These are phyloP conservation scores for Acrobasis consociella DNA, from an alignment of 2,888 invertebrate genomes.

Conservation along the genomic window DNA sequence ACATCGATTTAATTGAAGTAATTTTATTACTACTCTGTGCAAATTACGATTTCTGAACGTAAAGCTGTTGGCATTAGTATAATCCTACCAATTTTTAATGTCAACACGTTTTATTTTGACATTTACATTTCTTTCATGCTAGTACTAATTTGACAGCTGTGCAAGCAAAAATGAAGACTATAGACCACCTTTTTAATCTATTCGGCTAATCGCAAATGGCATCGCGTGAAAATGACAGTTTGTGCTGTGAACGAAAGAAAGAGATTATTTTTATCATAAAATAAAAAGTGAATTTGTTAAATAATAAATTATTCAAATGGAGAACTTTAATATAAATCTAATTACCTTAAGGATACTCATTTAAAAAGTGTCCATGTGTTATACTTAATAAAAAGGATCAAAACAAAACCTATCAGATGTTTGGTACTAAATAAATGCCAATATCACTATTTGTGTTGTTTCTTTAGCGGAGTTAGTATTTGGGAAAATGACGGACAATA, in stretches of 20 bases:
- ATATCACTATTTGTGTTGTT: constrained; percentile 45
- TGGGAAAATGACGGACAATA: constrained; percentile 62
- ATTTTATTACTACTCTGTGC: background rate
- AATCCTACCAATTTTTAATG: constrained; percentile 9
- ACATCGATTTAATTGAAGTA: too few relatives aligned
- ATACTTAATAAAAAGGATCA: constrained; percentile 19
- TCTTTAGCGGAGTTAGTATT: constrained; percentile 36
- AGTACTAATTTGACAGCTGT: constrained; percentile 1
- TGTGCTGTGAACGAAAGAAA: constrained; percentile 35
- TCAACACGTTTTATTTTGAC: background rate
- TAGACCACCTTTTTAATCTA: constrained; percentile 27
- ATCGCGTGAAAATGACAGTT: constrained; percentile 58
- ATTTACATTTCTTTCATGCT: background rate
- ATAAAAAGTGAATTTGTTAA: constrained; percentile 35
- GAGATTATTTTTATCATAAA: background rate
- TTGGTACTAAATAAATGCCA: constrained; percentile 41
- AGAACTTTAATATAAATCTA: background rate
- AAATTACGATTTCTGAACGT: constrained; percentile 25
- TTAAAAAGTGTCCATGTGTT: constrained; percentile 17
- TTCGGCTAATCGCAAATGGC: constrained; percentile 55
- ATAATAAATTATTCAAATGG: constrained; percentile 17
- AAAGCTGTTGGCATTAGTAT: constrained; percentile 30
- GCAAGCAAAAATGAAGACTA: constrained; percentile 32
- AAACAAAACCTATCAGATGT: constrained; percentile 52
- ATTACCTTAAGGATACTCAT: background rate